Conservation (phyloP, 1,140 invertebrate genomes). For the Cheumatopsyche charites region DNA sequence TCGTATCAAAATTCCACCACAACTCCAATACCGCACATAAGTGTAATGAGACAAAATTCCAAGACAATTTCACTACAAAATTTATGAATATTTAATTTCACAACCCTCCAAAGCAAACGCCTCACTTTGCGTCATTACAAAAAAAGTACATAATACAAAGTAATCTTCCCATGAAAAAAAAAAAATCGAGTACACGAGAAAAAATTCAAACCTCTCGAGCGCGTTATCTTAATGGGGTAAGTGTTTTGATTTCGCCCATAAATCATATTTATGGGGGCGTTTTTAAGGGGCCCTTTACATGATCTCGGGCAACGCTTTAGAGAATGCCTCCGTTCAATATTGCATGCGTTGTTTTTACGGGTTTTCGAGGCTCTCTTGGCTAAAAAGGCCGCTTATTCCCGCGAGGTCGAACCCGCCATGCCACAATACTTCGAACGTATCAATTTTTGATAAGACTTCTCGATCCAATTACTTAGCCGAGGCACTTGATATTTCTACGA, state of each 20-base stretch:
- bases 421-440: not conserved
- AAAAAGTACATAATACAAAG: too few relatives aligned
- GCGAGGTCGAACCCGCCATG: not conserved
- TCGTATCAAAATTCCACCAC: too few relatives aligned
- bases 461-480: constrained; percentile 15
- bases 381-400: constrained; percentile 3
- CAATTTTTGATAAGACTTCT: constrained; percentile 18
- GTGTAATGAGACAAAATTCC: too few relatives aligned
- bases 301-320: constrained; percentile 21
- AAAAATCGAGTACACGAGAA: too few relatives aligned
- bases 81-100: too few relatives aligned
- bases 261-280: constrained; percentile 25
- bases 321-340: constrained; percentile 26
- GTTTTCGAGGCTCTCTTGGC: not conserved
- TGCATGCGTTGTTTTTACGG: constrained; percentile 23
- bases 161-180: too few relatives aligned
- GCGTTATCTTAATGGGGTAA: constrained; percentile 19
- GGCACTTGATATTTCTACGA: too few relatives aligned
- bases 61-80: too few relatives aligned
- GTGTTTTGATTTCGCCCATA: constrained; percentile 24
- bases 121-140: too few relatives aligned
- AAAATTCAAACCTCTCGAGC: too few relatives aligned
- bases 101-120: too few relatives aligned
- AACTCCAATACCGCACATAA: too few relatives aligned
- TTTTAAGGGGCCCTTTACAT: constrained; percentile 7